A percentile compares a stretch with the other conserved stretches of the same genome.
Evolutionary conservation across 2,888 invertebrate genomes (phyloP).

Genomic region (Clivina fossor): DNA sequence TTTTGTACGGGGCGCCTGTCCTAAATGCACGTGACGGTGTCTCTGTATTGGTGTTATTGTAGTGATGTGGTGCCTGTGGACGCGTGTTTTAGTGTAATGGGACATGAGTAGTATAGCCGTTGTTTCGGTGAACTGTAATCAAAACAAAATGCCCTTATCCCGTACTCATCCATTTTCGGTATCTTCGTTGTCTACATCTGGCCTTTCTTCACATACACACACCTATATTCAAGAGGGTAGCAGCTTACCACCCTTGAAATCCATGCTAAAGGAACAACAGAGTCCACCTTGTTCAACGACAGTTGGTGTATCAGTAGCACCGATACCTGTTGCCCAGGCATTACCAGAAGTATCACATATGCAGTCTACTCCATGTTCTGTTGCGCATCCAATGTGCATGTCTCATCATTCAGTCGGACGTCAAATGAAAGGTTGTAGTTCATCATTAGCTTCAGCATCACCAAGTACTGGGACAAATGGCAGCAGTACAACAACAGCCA

Average conservation of each 20-base stretch:
- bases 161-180: conserved; percentile 55
- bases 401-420: conserved; percentile 44
- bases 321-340: conserved; percentile 46
- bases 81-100: conserved; percentile 41
- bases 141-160: conserved; percentile 55
- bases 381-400: conserved; percentile 29
- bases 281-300: conserved; percentile 53
- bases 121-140: conserved; percentile 48
- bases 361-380: conserved; percentile 30
- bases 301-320: conserved; percentile 43
- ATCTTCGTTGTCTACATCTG: conserved; percentile 45
- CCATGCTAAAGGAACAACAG: conserved; percentile 54
- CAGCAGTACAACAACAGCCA: conserved; percentile 33
- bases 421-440: conserved; percentile 47
- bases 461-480: conserved; percentile 42
- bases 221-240: conserved; percentile 54
- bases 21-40: conserved; percentile 22
- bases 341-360: conserved; percentile 29
- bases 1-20: conserved; percentile 13
- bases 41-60: conserved; percentile 25
- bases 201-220: conserved; percentile 49
- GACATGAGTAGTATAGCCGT: conserved; percentile 54
- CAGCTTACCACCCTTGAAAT: conserved; percentile 54
- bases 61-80: conserved; percentile 33
- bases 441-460: conserved; percentile 54